These are phyloP conservation scores for Anolis sagrei DNA, from an alignment of 2,113 vertebrate genomes.

Conservation along the genomic window DNA sequence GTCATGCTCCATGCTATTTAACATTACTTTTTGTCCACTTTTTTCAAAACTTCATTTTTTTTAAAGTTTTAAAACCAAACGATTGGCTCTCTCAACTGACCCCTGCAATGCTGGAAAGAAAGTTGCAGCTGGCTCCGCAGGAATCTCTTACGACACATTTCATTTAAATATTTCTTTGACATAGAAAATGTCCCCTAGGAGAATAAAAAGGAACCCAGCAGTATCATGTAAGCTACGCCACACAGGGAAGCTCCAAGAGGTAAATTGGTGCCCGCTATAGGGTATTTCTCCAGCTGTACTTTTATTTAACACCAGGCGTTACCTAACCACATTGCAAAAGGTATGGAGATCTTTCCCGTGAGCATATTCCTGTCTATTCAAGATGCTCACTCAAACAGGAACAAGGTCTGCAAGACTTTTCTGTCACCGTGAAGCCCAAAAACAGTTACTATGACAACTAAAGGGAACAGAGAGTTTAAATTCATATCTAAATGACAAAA, in stretches of 20 bases:
- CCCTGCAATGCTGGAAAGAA: slow-evolving; percentile 64
- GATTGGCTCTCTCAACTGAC: slow-evolving; percentile 74
- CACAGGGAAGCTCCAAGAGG: slow-evolving; percentile 35
- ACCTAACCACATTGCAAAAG: slow-evolving; percentile 63
- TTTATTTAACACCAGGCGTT: slow-evolving; percentile 57
- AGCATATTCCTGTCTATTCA: slow-evolving; percentile 60
- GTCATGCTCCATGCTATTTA: slow-evolving; percentile 97
- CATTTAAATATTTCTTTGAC: slow-evolving; percentile 70
- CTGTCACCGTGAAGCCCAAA: slow-evolving; percentile 77
- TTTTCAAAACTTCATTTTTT: slow-evolving; percentile 63
- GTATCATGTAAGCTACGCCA: slow-evolving; percentile 43
- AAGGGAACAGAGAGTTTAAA: slow-evolving; percentile 74
- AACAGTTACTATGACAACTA: slow-evolving; percentile 77
- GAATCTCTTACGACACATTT: slow-evolving; percentile 71
- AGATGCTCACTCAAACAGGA: slow-evolving; percentile 73
- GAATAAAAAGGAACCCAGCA: slow-evolving; percentile 52
- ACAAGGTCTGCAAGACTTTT: slow-evolving; percentile 72
- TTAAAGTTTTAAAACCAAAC: slow-evolving; percentile 77
- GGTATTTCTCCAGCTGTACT: slow-evolving; percentile 48
- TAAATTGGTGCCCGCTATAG: slow-evolving; percentile 69
- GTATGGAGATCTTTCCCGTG: slow-evolving; percentile 54
- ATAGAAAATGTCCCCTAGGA: slow-evolving; percentile 69
- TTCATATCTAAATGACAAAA: slow-evolving; percentile 78
- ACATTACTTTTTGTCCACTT: slow-evolving; percentile 96
- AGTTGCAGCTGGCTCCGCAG: slow-evolving; percentile 65